A percentile compares a stretch with the other conserved stretches of the same genome.
These are phyloP conservation scores for Deilephila porcellus DNA, from an alignment of 2,888 invertebrate genomes.

Conservation along the genomic window DNA sequence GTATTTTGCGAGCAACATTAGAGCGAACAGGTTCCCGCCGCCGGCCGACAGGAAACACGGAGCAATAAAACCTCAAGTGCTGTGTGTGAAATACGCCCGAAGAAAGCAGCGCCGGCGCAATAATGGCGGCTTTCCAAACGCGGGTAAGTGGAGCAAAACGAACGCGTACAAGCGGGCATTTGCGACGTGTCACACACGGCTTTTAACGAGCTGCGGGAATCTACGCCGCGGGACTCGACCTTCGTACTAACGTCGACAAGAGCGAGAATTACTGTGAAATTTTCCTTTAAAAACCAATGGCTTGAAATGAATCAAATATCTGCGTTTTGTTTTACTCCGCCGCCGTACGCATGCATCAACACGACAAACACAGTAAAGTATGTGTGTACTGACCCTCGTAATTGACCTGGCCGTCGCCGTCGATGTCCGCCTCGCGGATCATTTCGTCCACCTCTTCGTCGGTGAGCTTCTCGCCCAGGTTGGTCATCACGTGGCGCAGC, in stretches of 20 bases:
- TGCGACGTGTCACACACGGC: constrained; percentile 1
- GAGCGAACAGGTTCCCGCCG: not conserved
- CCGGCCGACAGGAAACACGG: constrained; percentile 4
- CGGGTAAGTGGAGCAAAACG: constrained; percentile 27
- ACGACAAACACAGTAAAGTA: not conserved
- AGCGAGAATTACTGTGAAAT: too few relatives aligned
- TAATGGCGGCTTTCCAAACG: constrained; percentile 22
- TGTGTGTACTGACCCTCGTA: constrained; percentile 90
- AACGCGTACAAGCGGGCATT: constrained; percentile 7
- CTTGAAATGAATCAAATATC: too few relatives aligned
- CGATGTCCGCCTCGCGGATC: constrained; percentile 99
- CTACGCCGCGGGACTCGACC: not conserved
- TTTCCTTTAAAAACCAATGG: too few relatives aligned
- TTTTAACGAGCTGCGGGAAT: constrained; percentile 1
- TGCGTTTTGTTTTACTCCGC: constrained; percentile 4
- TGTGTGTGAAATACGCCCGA: constrained; percentile 14
- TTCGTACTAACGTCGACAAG: not conserved
- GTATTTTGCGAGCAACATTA: not conserved
- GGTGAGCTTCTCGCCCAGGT: constrained; percentile 99
- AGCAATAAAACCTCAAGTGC: constrained; percentile 16
- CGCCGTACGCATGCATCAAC: not conserved
- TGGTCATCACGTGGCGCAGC: constrained; percentile 99
- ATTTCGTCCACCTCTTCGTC: constrained; percentile 99
- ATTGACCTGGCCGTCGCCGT: constrained; percentile 99
- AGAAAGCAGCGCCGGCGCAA: constrained; percentile 23